Evolutionary conservation across 2,797 vertebrate species (phyloP).

Genomic region (Enteromius radiatus): DNA sequence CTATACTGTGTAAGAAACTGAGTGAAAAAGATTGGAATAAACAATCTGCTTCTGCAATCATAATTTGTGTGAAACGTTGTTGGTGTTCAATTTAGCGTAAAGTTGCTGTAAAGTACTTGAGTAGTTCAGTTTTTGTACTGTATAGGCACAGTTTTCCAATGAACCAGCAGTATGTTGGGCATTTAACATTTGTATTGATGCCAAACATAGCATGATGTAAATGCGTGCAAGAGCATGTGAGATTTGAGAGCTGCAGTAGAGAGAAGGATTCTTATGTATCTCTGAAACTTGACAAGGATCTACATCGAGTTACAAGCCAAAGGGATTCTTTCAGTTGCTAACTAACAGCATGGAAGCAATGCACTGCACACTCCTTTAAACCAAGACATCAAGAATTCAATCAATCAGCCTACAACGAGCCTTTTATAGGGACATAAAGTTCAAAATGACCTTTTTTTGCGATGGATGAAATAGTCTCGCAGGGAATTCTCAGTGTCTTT

Average conservation of each 20-base stretch:
- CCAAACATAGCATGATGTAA: background rate
- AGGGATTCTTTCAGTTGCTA: background rate
- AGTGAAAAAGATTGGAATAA: no score
- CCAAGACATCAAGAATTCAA: slow-evolving; percentile 27
- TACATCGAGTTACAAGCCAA: slow-evolving; percentile 2
- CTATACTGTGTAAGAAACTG: no score
- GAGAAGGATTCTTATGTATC: background rate
- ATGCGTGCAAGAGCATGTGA: background rate
- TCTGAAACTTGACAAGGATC: background rate
- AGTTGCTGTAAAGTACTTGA: no score
- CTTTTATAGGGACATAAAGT: slow-evolving; percentile 45
- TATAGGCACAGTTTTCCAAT: background rate
- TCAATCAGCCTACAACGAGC: slow-evolving; percentile 32
- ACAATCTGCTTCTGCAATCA: no score
- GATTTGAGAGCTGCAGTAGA: background rate
- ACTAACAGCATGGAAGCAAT: slow-evolving; percentile 36
- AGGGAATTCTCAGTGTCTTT: slow-evolving; percentile 21
- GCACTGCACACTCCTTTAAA: slow-evolving; percentile 16
- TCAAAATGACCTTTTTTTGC: slow-evolving; percentile 43
- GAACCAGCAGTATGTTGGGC: background rate
- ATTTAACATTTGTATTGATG: background rate
- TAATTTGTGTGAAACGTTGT: background rate
- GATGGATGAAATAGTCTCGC: slow-evolving; percentile 16
- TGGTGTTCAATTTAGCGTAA: no score
- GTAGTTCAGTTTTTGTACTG: no score